Conservation (phyloP, 2,888 invertebrate genomes). For the Pollenia amentaria region DNA sequence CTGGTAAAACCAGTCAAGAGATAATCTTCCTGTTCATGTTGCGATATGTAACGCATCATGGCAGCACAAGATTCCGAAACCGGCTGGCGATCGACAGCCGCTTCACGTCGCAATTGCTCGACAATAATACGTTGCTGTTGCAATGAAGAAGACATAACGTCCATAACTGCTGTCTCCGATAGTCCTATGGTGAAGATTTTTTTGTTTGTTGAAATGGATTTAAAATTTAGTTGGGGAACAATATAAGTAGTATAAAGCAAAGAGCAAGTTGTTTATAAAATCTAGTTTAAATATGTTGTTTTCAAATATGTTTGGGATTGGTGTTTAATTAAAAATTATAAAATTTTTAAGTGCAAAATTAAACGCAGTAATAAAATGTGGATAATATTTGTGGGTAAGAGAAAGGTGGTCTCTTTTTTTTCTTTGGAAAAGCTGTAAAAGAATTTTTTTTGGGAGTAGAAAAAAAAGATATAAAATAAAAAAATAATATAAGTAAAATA, state of each 20-base stretch:
- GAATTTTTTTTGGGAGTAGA: slow-evolving; percentile 30
- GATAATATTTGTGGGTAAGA: slow-evolving; percentile 20
- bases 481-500: slow-evolving; percentile 23
- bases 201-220: slow-evolving; percentile 45
- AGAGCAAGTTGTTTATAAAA: slow-evolving; percentile 25
- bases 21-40: slow-evolving; percentile 97
- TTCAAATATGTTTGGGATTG: slow-evolving; percentile 24
- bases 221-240: slow-evolving; percentile 25
- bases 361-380: slow-evolving; percentile 38
- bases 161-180: slow-evolving; percentile 95
- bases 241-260: slow-evolving; percentile 40
- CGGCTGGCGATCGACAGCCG: slow-evolving; percentile 93
- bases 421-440: slow-evolving; percentile 40
- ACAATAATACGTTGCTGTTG: slow-evolving; percentile 96
- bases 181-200: slow-evolving; percentile 89
- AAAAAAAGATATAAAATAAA: slow-evolving; percentile 57
- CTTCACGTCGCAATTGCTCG: slow-evolving; percentile 96
- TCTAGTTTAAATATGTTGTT: slow-evolving; percentile 26
- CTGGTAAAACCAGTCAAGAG: slow-evolving; percentile 97
- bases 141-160: slow-evolving; percentile 96
- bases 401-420: slow-evolving; percentile 20
- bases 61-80: slow-evolving; percentile 97
- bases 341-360: slow-evolving; percentile 62
- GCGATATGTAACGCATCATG: slow-evolving; percentile 95
- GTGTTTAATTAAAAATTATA: slow-evolving; percentile 54